phyloP scores from a whole-genome alignment of 2,797 vertebrate species.

The Nyctibius grandis region DNA sequence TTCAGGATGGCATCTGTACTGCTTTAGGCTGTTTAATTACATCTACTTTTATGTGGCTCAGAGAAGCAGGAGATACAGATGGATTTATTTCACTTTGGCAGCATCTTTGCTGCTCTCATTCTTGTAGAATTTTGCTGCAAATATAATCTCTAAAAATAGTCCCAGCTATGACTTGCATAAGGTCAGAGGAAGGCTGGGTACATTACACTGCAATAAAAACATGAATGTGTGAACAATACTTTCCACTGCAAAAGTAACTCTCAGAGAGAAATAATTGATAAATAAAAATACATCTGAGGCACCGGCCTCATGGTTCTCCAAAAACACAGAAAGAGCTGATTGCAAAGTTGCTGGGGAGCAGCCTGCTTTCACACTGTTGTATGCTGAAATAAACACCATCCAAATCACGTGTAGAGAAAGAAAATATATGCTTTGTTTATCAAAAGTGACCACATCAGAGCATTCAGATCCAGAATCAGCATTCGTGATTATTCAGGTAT shows the following conservation, averaged over 20 bases:
- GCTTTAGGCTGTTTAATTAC: not conserved
- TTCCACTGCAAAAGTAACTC: conserved; percentile 28
- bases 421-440: not conserved
- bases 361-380: not conserved
- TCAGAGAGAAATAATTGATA: not conserved
- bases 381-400: not conserved
- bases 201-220: conserved; percentile 24
- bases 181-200: conserved; percentile 42
- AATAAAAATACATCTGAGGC: not conserved
- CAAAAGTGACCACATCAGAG: not conserved
- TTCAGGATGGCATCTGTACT: not conserved
- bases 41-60: not conserved
- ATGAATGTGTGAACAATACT: conserved; percentile 16
- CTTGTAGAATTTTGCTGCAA: conserved; percentile 53
- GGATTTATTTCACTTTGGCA: conserved; percentile 18
- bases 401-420: not conserved
- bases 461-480: not conserved
- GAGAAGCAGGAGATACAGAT: not conserved
- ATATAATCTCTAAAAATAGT: conserved; percentile 66
- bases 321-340: not conserved
- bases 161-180: conserved; percentile 56
- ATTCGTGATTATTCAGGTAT: not conserved
- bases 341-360: not conserved
- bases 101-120: conserved; percentile 39
- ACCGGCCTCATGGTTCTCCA: not conserved